These are phyloP conservation scores for Menidia beryllina DNA, from an alignment of 2,113 vertebrate genomes.

Conservation along the genomic window DNA sequence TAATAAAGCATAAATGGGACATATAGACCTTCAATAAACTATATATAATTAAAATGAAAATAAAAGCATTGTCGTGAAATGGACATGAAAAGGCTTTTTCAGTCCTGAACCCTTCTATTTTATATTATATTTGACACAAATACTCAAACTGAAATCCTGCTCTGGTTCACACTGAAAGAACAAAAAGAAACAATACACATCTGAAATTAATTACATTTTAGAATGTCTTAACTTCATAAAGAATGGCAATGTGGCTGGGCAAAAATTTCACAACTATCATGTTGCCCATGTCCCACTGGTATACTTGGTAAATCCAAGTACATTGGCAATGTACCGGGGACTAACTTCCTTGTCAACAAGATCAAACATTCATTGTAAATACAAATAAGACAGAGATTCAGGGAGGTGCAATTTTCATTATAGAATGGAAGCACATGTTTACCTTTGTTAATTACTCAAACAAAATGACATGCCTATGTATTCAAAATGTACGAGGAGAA, in stretches of 20 bases:
- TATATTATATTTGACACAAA: neutral
- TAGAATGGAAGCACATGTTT: neutral
- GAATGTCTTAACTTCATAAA: neutral
- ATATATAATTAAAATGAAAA: no score
- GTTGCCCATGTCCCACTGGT: neutral
- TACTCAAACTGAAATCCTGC: neutral
- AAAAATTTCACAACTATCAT: neutral
- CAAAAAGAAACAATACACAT: neutral
- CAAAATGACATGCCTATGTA: no score
- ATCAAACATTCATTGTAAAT: neutral
- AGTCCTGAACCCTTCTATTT: no score
- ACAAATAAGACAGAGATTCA: neutral
- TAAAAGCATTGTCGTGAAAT: no score
- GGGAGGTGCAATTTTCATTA: neutral
- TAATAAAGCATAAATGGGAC: no score
- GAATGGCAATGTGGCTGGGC: neutral
- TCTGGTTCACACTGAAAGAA: neutral
- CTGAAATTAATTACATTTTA: neutral
- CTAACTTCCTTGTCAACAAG: neutral
- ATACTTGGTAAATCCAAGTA: neutral
- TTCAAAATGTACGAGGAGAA: no score
- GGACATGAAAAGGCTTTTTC: no score
- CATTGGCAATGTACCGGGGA: neutral
- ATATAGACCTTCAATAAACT: no score
- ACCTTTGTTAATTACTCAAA: neutral